phyloP scores from a whole-genome alignment of 1,140 invertebrate species.

The Drosophila arawakana region DNA sequence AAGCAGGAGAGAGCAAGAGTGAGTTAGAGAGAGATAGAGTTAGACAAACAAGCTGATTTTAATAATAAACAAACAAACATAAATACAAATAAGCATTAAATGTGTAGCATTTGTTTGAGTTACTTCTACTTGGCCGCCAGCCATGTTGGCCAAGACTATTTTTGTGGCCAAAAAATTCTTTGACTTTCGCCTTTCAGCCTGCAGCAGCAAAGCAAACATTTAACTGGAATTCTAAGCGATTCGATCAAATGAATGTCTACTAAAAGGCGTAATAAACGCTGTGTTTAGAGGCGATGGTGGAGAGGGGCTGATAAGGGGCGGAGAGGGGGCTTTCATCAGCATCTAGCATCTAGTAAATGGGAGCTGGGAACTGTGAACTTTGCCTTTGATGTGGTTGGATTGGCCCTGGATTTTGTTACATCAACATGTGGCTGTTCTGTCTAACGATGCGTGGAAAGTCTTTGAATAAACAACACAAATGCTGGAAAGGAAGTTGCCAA shows the following conservation, averaged over 20 bases:
- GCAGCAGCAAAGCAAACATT: slow-evolving; percentile 57
- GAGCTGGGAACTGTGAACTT: too few species aligned
- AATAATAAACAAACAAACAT: slow-evolving; percentile 75
- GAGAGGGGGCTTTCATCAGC: slow-evolving; percentile 31
- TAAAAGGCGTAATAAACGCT: slow-evolving; percentile 67
- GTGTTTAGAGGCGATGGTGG: too few species aligned
- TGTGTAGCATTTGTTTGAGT: slow-evolving; percentile 65
- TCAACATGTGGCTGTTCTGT: slow-evolving; percentile 71
- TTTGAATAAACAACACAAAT: slow-evolving; percentile 68
- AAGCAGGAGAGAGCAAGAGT: not conserved
- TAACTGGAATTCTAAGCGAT: slow-evolving; percentile 69
- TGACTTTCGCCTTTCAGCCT: slow-evolving; percentile 29
- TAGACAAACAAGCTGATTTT: slow-evolving; percentile 73
- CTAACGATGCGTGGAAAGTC: slow-evolving; percentile 75
- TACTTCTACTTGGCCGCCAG: slow-evolving; percentile 44
- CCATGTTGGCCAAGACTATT: slow-evolving; percentile 11
- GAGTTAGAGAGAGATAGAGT: not conserved
- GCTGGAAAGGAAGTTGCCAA: slow-evolving; percentile 68
- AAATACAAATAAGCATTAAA: slow-evolving; percentile 73
- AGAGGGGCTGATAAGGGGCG: not conserved
- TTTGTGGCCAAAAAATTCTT: slow-evolving; percentile 35
- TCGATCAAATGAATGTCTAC: slow-evolving; percentile 43
- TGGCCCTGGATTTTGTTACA: slow-evolving; percentile 69
- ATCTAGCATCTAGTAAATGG: slow-evolving; percentile 15
- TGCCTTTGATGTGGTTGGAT: slow-evolving; percentile 71